phyloP scores from a whole-genome alignment of 2,888 invertebrate genomes.

The Congeria kusceri region DNA sequence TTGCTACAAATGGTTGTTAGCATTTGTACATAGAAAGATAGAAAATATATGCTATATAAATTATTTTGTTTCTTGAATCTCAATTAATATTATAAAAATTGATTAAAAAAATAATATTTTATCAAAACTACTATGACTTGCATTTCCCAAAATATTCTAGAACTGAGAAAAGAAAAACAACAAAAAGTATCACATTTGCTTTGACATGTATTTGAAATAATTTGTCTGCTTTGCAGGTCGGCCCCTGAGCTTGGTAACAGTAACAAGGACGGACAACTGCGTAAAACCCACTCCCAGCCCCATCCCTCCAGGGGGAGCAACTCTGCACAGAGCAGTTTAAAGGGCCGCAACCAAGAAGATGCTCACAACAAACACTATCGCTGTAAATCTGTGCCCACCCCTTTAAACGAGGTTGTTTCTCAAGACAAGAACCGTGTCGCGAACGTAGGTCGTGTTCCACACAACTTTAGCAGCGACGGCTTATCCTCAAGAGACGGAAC shows the following conservation, averaged over 20 bases:
- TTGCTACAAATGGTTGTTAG: no score
- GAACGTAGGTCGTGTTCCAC: background rate
- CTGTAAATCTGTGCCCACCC: conserved; percentile 79
- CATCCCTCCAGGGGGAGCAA: conserved; percentile 77
- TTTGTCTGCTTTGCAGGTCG: conserved; percentile 75
- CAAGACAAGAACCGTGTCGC: conserved; percentile 29
- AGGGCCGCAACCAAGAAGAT: conserved; percentile 54
- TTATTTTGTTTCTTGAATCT: no score
- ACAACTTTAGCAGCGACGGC: no score
- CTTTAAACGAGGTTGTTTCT: conserved; percentile 53
- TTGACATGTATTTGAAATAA: background rate
- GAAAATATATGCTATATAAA: no score
- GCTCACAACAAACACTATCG: conserved; percentile 75
- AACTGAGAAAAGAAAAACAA: no score
- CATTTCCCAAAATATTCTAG: no score
- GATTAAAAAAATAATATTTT: no score
- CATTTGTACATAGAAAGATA: no score
- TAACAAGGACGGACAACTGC: conserved; percentile 86
- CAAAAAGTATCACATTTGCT: background rate
- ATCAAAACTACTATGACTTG: no score
- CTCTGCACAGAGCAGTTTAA: conserved; percentile 52
- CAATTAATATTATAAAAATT: no score
- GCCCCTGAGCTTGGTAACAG: conserved; percentile 84
- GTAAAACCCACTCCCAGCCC: conserved; percentile 87
- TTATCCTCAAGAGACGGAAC: background rate